Percentiles rank a stretch among this genome's conserved stretches.
phyloP scores from a whole-genome alignment of 2,113 vertebrate species.

The Cinclus mexicanus region DNA sequence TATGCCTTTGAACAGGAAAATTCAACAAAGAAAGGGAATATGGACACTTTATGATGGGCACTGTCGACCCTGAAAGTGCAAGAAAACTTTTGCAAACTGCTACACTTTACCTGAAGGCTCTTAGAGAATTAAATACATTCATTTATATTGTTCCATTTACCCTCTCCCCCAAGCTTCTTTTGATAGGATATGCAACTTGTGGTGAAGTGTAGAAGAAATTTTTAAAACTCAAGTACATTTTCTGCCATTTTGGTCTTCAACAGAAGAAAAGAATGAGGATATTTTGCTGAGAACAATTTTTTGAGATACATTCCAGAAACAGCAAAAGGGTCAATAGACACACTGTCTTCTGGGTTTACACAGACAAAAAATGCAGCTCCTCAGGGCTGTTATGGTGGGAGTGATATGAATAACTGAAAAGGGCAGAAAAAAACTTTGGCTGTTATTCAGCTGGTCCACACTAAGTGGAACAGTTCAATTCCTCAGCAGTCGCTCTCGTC shows the following conservation, averaged over 20 bases:
- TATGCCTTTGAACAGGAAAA: background rate
- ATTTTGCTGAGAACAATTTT: slow-evolving; percentile 34
- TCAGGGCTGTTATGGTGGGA: slow-evolving; percentile 36
- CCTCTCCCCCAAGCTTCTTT: background rate
- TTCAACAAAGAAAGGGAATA: background rate
- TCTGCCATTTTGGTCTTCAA: background rate
- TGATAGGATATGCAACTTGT: background rate
- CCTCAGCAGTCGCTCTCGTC: background rate
- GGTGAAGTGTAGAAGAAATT: background rate
- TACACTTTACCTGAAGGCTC: background rate
- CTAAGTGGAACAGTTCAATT: slow-evolving; percentile 16
- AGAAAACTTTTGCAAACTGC: background rate
- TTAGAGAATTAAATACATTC: background rate
- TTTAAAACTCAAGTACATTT: background rate
- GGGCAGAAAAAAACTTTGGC: slow-evolving; percentile 47
- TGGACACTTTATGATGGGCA: background rate
- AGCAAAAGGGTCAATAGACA: slow-evolving; percentile 54
- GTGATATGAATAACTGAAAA: slow-evolving; percentile 60
- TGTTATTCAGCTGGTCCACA: slow-evolving; percentile 6
- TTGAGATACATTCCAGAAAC: slow-evolving; percentile 54
- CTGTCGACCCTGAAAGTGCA: background rate
- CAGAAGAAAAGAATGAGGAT: background rate
- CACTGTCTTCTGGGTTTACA: slow-evolving; percentile 57
- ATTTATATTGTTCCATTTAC: background rate
- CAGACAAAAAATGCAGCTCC: slow-evolving; percentile 53